Percentiles rank a stretch among this genome's conserved stretches.
phyloP scores from a whole-genome alignment of 2,113 vertebrate species.

The Heloderma charlesbogerti region DNA sequence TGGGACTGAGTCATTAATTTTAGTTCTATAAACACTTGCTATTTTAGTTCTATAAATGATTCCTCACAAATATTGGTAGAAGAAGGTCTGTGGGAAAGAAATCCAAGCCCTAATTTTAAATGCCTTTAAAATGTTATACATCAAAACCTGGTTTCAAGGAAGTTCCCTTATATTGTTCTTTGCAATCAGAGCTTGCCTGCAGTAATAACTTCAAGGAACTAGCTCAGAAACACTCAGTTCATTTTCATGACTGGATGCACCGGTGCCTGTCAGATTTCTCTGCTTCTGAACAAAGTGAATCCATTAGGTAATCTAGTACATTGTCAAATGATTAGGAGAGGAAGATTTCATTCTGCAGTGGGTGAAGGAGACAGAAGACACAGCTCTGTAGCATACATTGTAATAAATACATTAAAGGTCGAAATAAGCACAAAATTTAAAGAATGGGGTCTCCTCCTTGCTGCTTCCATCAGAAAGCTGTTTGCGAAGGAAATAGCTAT shows the following conservation, averaged over 20 bases:
- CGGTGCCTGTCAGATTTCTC: not conserved
- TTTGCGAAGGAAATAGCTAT: constrained; percentile 25
- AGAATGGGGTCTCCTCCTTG: accelerated
- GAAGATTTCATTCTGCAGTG: constrained; percentile 22
- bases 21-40: not conserved
- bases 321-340: not conserved
- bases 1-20: not conserved
- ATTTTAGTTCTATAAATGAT: not conserved
- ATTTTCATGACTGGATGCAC: not conserved
- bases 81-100: not conserved
- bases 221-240: not conserved
- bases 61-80: not conserved
- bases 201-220: not conserved
- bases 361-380: not conserved
- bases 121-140: not conserved
- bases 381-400: accelerated
- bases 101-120: not conserved
- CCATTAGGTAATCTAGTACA: not conserved
- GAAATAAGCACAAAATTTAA: not conserved
- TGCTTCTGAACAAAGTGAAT: not conserved
- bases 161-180: not conserved
- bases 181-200: not conserved
- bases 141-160: not conserved
- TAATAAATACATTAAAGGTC: not conserved
- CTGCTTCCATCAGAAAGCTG: not conserved